Base-by-base conservation (phyloP, 1,140 invertebrate genomes). In the Scaptomyza hsui region DNA sequence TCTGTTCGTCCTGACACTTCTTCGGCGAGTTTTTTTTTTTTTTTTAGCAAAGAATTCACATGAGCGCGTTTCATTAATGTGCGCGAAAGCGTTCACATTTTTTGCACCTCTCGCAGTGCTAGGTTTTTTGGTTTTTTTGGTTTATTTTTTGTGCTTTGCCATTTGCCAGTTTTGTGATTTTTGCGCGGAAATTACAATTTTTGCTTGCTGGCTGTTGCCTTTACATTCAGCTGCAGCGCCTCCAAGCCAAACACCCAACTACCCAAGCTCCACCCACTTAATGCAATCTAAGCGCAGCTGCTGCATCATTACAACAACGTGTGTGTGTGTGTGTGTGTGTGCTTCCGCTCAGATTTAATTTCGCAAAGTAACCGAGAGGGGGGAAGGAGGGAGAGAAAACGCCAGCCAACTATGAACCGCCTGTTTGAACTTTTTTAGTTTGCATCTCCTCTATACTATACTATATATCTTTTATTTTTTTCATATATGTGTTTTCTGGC, bases 251-350 rank as follows among this genome's bases (percentile, higher is more conserved):
- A 21, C 1, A 2, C 26, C 26, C 19, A 61, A 26, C 26, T 45
- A 13, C 70, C 45, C 56, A 47, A 6, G 19, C 1, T 18, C 65
- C 75, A 51, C 78, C 78, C 78, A 72, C 86, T 89, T 89, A 82
- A 89, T 89, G 86, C 86, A 89, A 89, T 89, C 86, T 89, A 89
- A 89, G 86, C 81, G 81, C 81, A 78, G 77, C 77, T 86, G 88
- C 80, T 73, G 77, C 88, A 89, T 89, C 88, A 83, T 89, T 89
- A 88, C 78, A 74, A 62, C 68, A 44, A 37, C n/a, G 19, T 49
- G 16, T 21, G 13, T 21, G 4, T 26, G 55, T 72, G 37, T 74
- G 55, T 44, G 45, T 53, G 57, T 61, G 1, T 37, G 10, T 59
- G 68, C 82, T 82, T 82, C 78, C 83, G 82, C 82, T 78, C 83